phyloP scores from a whole-genome alignment of 1,140 invertebrate genomes.

The Polypedilum pembai region DNA sequence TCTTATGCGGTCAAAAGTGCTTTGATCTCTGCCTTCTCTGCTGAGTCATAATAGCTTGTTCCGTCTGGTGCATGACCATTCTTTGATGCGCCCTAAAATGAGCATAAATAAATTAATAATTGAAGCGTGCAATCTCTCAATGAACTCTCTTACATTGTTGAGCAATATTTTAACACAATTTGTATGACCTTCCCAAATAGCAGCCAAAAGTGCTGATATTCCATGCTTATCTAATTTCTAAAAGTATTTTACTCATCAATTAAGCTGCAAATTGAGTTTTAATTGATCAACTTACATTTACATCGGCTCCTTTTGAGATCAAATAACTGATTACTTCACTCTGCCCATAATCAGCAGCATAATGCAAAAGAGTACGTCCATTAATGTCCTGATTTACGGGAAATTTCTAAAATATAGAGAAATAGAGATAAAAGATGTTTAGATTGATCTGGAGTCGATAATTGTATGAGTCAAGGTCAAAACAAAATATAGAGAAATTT shows the following conservation, averaged over 20 bases:
- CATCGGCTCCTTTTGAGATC: slow-evolving; percentile 78
- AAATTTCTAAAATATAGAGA: slow-evolving; percentile 55
- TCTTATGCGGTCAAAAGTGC: slow-evolving; percentile 47
- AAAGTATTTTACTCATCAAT: slow-evolving; percentile 34
- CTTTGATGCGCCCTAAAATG: slow-evolving; percentile 70
- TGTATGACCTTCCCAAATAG: slow-evolving; percentile 93
- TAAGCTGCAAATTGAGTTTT: slow-evolving; percentile 19
- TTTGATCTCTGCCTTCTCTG: slow-evolving; percentile 89
- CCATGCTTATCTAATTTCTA: slow-evolving; percentile 88
- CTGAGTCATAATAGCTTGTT: slow-evolving; percentile 73
- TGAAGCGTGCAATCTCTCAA: background rate
- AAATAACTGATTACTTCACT: slow-evolving; percentile 82
- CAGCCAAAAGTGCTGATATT: slow-evolving; percentile 82
- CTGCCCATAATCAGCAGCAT: slow-evolving; percentile 94
- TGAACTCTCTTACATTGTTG: slow-evolving; percentile 58
- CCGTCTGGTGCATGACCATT: slow-evolving; percentile 80
- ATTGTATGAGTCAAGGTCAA: too few relatives aligned
- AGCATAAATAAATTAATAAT: slow-evolving; percentile 30
- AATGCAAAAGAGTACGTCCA: slow-evolving; percentile 76
- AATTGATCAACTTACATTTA: slow-evolving; percentile 67
- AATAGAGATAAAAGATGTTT: slow-evolving; percentile 31
- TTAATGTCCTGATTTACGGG: slow-evolving; percentile 81
- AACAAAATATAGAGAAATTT: background rate
- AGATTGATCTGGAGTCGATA: too few relatives aligned
- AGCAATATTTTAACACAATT: slow-evolving; percentile 81